Evolutionary conservation across 2,888 invertebrate species (phyloP).

Genomic region (Archaeoteleia sp.): DNA sequence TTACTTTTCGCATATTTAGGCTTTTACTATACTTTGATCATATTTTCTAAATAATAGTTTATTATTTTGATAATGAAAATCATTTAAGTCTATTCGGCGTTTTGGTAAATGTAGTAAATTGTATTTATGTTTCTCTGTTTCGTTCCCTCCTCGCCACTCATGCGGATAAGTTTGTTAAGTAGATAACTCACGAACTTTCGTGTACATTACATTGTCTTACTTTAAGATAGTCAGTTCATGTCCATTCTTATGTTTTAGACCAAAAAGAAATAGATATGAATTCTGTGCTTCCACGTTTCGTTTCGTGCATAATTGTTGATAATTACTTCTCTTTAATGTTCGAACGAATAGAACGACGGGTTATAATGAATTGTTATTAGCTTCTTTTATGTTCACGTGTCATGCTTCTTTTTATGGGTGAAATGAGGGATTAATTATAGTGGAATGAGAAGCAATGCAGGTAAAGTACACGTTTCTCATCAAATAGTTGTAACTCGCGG

Average conservation of each 20-base stretch:
- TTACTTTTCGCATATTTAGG: no score
- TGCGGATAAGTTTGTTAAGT: constrained; percentile 49
- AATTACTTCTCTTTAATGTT: constrained; percentile 43
- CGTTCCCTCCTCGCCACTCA: constrained; percentile 42
- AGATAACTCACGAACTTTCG: constrained; percentile 43
- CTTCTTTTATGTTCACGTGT: constrained; percentile 36
- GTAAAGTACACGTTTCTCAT: constrained; percentile 26
- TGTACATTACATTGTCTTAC: constrained; percentile 31
- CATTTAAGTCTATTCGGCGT: no score
- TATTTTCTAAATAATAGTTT: no score
- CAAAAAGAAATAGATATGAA: constrained; percentile 29
- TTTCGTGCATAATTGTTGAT: constrained; percentile 39
- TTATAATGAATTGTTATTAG: constrained; percentile 43
- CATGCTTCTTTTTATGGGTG: constrained; percentile 25
- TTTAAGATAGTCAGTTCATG: constrained; percentile 28
- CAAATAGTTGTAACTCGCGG: constrained; percentile 30
- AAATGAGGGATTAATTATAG: constrained; percentile 25
- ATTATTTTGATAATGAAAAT: no score
- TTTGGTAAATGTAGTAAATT: no score
- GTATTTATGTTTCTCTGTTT: constrained; percentile 5
- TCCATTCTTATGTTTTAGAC: constrained; percentile 16
- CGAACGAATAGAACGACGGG: constrained; percentile 32
- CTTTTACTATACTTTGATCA: no score
- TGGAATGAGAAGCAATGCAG: constrained; percentile 13
- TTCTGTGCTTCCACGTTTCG: constrained; percentile 19